Conservation (phyloP, 2,113 vertebrate genomes). For the Cavia aperea region DNA sequence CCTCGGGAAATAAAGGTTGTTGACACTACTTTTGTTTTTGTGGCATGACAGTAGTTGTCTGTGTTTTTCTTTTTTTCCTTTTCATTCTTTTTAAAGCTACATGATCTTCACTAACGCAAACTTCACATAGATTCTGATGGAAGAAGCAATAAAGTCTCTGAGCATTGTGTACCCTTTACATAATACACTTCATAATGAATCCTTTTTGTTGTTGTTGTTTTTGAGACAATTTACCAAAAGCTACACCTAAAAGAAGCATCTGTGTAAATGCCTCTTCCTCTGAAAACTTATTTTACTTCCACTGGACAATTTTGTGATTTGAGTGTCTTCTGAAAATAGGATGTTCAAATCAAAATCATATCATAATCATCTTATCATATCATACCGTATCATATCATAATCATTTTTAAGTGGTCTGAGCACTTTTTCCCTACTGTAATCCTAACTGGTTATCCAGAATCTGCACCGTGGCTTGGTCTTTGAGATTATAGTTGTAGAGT, state of each 20-base stretch:
- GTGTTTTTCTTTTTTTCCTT: not conserved
- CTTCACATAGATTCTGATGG: not conserved
- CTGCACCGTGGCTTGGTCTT: constrained; percentile 21
- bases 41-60: not conserved
- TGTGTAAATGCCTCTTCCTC: constrained; percentile 24
- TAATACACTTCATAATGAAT: constrained; percentile 35
- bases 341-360: not conserved
- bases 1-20: not conserved
- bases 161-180: constrained; percentile 29
- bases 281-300: constrained; percentile 11
- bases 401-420: constrained; percentile 28
- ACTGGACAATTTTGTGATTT: constrained; percentile 31
- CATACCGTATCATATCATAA: constrained; percentile 3
- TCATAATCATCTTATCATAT: not conserved
- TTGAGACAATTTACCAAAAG: constrained; percentile 44
- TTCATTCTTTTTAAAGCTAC: not conserved
- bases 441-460: not conserved
- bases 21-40: not conserved
- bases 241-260: constrained; percentile 1
- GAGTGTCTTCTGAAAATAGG: not conserved
- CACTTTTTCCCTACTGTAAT: not conserved
- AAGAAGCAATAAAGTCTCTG: constrained; percentile 36
- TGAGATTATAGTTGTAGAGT: not conserved
- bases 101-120: not conserved
- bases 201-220: constrained; percentile 26